Base-by-base conservation (phyloP, 1,140 invertebrate species). In the Musca domestica region DNA sequence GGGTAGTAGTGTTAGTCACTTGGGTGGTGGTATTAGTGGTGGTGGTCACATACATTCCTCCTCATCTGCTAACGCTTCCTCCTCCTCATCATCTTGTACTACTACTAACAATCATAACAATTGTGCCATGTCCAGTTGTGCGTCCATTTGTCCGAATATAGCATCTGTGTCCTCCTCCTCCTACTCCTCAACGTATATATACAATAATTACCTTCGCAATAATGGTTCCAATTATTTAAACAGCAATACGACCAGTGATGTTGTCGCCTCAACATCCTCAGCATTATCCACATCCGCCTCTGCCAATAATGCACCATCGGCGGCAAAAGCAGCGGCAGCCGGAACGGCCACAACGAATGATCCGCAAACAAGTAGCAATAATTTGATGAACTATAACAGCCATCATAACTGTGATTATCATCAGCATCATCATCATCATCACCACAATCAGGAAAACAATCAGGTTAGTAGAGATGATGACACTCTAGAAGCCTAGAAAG, bases 321-420 rank as follows among this genome's bases (percentile, higher is more conserved):
- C 68, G 9, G 51, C 23, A 1, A 48, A 49, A 23, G 30, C 69
- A 19, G 17, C 68, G 22, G 46, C 70, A 46, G 41, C 64, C 20
- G 41, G 34, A 17, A 56, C 22, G 27, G n/a, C 49, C 46, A 27
- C 61, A 64, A 41, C 64, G 34, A 61, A 47, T 27, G 67, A 46
- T 47, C 15, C 3, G 20, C 17, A 46, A 46, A 69, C 4, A 54
- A 61, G 58, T 25, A 71, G 27, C 20, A 67, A 54, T 58, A 67
- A 56, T 56, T 34, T 48, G 17, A 46, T 47, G 22, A 58, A 66
- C 64, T 41, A 41, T 41, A 66, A 54, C 71, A 73, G 71, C 67
- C 69, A 72, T 70, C 73, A 74, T 67, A 80, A 79, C 78, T 81
- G 78, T 81, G 78, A 81, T 81, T 79, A 76, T 69, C 72, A 76